Percentiles rank a stretch among this genome's conserved stretches.
phyloP scores from a whole-genome alignment of 2,113 vertebrate genomes.

The Brachypteracias leptosomus region DNA sequence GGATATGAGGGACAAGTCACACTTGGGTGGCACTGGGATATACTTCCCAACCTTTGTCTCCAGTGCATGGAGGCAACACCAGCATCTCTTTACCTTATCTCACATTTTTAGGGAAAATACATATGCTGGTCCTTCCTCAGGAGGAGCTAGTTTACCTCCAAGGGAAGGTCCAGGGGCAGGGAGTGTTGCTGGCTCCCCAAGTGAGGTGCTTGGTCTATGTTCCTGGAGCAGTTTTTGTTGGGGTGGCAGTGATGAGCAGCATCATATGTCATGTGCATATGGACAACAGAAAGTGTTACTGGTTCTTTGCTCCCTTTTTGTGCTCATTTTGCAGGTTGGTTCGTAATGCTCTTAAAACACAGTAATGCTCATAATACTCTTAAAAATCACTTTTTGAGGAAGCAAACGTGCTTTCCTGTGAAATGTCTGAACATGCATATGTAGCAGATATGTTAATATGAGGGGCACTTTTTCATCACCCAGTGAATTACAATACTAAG shows the following conservation, averaged over 20 bases:
- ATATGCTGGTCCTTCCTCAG: accelerated
- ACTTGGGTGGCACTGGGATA: not conserved
- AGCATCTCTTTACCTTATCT: not conserved
- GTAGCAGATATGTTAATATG: not conserved
- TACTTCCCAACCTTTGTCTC: accelerated
- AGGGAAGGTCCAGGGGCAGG: not conserved
- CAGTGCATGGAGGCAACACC: accelerated
- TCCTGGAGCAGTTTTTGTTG: not conserved
- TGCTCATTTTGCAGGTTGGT: not conserved
- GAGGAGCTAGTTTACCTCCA: not conserved
- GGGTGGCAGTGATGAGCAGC: not conserved
- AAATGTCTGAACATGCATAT: not conserved
- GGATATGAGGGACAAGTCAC: not conserved
- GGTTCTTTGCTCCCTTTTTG: not conserved
- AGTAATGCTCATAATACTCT: not conserved
- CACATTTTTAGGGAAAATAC: accelerated
- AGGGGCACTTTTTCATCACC: not conserved
- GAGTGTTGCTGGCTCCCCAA: not conserved
- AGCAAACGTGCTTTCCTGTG: not conserved
- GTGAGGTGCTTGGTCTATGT: not conserved
- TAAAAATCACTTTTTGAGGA: not conserved
- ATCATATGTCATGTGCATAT: accelerated
- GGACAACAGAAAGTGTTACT: not conserved
- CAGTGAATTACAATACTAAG: not conserved
- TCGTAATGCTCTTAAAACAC: not conserved